These are phyloP conservation scores for Gopherus evgoodei DNA, from an alignment of 2,113 vertebrate species.

Conservation along the genomic window DNA sequence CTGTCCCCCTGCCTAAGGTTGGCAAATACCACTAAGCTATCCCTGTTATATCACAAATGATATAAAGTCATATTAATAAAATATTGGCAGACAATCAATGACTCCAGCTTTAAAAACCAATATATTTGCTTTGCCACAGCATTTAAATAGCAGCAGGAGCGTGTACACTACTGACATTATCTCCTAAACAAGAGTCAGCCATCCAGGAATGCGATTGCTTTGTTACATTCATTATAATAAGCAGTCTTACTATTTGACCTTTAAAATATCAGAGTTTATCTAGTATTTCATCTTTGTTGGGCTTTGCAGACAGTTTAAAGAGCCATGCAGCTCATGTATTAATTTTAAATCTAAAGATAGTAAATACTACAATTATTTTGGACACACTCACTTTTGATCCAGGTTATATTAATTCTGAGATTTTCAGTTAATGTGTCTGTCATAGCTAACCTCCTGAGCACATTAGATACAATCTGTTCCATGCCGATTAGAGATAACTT, in stretches of 20 bases:
- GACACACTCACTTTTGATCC: not conserved
- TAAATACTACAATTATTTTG: not conserved
- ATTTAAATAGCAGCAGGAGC: not conserved
- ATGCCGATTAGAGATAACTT: not conserved
- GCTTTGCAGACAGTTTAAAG: not conserved
- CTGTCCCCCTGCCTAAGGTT: constrained; percentile 46
- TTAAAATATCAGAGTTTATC: not conserved
- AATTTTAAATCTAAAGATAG: not conserved
- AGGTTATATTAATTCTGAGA: not conserved
- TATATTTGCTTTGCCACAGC: constrained; percentile 20
- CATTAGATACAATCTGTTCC: not conserved
- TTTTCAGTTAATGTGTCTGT: constrained; percentile 17
- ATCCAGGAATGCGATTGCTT: not conserved
- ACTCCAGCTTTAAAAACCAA: constrained; percentile 29
- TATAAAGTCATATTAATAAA: constrained; percentile 36
- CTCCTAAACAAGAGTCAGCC: not conserved
- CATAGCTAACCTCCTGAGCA: not conserved
- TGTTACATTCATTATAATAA: not conserved
- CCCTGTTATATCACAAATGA: not conserved
- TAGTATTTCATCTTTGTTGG: constrained; percentile 1
- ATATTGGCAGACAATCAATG: constrained; percentile 36
- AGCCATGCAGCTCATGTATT: constrained; percentile 2
- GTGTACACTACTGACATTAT: not conserved
- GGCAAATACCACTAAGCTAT: constrained; percentile 32
- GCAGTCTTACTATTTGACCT: not conserved